Evolutionary conservation across 2,888 invertebrate species (phyloP), one percentile per base, ranked within the genome.

Genomic region (Acanthosepion esculentum): DNA sequence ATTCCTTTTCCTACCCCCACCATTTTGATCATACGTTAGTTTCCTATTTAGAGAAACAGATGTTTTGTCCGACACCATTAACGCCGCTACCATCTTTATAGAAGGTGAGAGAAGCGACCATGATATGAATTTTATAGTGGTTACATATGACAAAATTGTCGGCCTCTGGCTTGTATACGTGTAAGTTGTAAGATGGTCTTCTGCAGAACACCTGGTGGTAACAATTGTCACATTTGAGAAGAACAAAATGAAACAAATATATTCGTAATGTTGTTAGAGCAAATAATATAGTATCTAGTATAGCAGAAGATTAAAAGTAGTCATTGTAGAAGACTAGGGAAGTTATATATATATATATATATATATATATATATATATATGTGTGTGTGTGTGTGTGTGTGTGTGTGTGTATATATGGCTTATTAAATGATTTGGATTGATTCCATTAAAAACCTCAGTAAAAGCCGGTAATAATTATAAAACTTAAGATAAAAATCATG

Each of bases 101-200:
- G 8, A n/a, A n/a, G n/a, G 29, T 18, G 78, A 78, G n/a, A 7
- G 8, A 78, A 78, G 78, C 78, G 12, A n/a, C 78, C 78, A 78
- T n/a, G n/a, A 33, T 33, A 78, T 78, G 78, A 78, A 78, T 78
- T 78, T 78, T 78, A n/a, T 78, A 78, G 78, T 78, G 78, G n/a
- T n/a, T 78, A 78, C 18, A 78, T n/a, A 78, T n/a, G 78, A 78
- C n/a, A 78, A 78, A 15, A 33, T 78, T n/a, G 33, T 78, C 78
- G 8, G n/a, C n/a, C n/a, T 33, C 15, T 33, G 12, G 78, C 15
- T 33, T n/a, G n/a, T 78, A 78, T n/a, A 78, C 78, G 15, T 78
- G 12, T 78, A n/a, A 78, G 15, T 78, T 12, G 33, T 33, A 33
- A n/a, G 78, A 1, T 78, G 78, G n/a, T 33, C 12, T 15, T n/a